A percentile compares a stretch with the other conserved stretches of the same genome.
Conservation (phyloP, 2,113 vertebrate species). For the Eonycteris spelaea region DNA sequence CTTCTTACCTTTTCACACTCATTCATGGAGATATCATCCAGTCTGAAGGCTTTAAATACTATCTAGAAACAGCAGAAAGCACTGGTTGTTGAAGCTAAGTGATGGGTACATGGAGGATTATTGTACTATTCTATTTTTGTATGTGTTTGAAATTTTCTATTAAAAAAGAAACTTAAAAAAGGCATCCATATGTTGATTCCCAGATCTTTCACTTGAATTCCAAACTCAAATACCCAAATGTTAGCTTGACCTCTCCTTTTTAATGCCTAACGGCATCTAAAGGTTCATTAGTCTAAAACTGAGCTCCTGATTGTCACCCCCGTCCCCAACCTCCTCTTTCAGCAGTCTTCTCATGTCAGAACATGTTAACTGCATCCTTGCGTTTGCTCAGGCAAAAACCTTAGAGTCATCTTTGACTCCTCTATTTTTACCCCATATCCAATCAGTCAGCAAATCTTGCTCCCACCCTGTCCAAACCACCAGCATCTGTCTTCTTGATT, state of each 20-base stretch:
- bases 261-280: background rate
- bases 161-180: background rate
- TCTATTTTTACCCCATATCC: background rate
- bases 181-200: background rate
- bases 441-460: background rate
- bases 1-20: background rate
- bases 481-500: background rate
- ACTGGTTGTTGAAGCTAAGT: background rate
- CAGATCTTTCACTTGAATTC: constrained; percentile 1
- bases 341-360: background rate
- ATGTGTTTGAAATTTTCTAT: constrained; percentile 32
- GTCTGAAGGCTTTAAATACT: background rate
- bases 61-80: background rate
- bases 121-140: background rate
- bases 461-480: background rate
- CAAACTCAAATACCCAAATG: background rate
- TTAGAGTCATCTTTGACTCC: background rate
- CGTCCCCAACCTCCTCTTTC: background rate
- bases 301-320: background rate
- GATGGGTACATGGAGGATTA: background rate
- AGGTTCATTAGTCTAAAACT: background rate
- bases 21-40: background rate
- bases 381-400: background rate
- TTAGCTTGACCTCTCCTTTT: background rate
- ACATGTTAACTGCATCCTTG: background rate